These are phyloP conservation scores for Hypocryptadius cinnamomeus DNA, from an alignment of 2,113 vertebrate genomes.

Conservation along the genomic window DNA sequence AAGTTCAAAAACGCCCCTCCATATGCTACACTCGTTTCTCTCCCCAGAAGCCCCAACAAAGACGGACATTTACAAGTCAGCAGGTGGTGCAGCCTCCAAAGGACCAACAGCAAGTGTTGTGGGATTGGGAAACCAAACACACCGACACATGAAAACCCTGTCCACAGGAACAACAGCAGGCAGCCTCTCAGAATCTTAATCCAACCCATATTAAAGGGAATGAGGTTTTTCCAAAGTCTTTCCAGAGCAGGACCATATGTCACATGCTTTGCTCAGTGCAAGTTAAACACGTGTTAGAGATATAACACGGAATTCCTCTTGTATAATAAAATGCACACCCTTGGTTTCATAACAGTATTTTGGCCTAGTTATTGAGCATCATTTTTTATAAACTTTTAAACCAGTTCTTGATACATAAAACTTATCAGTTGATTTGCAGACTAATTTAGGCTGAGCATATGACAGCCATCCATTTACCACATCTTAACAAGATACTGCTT, in stretches of 20 bases:
- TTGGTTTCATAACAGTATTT: not conserved
- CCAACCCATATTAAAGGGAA: not conserved
- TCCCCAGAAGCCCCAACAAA: not conserved
- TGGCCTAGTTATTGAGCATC: not conserved
- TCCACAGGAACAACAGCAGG: not conserved
- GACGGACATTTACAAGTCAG: not conserved
- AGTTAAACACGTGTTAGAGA: not conserved
- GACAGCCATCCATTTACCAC: not conserved
- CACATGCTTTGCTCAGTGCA: not conserved
- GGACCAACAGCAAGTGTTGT: not conserved
- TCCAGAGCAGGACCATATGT: not conserved
- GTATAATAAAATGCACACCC: not conserved
- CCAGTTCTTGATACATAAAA: not conserved
- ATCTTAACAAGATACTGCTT: not conserved
- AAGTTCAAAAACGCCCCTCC: not conserved
- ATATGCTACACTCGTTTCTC: not conserved
- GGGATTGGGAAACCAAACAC: not conserved
- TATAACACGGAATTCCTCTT: not conserved
- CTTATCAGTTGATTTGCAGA: not conserved
- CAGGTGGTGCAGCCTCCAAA: not conserved
- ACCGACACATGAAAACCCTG: fast-evolving
- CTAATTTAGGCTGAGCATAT: not conserved
- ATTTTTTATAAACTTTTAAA: not conserved
- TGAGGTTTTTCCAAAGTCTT: not conserved
- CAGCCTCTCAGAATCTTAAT: not conserved